A percentile compares a stretch with the other conserved stretches of the same genome.
Evolutionary conservation across 2,888 invertebrate genomes (phyloP).

Genomic region (Schizaphis graminum): DNA sequence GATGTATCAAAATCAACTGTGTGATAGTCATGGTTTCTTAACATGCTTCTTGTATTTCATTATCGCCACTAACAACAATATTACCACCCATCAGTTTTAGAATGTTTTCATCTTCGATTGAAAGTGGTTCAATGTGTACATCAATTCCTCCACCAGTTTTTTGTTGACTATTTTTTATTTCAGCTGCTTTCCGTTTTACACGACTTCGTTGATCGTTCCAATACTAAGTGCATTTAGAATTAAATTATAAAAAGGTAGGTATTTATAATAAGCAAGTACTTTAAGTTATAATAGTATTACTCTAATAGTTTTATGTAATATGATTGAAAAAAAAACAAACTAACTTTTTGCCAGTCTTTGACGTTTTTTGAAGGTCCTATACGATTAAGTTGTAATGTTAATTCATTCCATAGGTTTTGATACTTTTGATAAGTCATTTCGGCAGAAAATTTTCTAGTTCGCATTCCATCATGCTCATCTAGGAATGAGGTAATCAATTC

Average conservation of each 20-base stretch:
- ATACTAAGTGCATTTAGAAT: too few relatives aligned
- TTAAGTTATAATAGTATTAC: neutral
- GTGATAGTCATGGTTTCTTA: neutral
- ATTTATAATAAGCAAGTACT: neutral
- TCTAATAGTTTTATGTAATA: neutral
- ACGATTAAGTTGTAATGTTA: neutral
- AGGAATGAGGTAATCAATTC: neutral
- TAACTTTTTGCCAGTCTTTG: neutral
- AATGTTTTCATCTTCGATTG: neutral
- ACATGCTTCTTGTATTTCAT: neutral
- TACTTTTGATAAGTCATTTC: slow-evolving; percentile 16
- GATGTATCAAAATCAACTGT: too few relatives aligned
- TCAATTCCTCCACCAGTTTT: neutral
- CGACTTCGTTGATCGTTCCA: too few relatives aligned
- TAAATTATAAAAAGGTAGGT: too few relatives aligned
- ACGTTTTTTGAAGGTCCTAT: slow-evolving; percentile 2
- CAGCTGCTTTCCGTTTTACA: too few relatives aligned
- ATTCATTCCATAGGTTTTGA: neutral
- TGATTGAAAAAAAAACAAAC: too few relatives aligned
- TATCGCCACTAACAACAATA: neutral
- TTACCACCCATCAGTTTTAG: neutral
- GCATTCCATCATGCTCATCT: neutral
- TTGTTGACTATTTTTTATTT: too few relatives aligned
- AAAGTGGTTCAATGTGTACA: neutral
- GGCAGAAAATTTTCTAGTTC: slow-evolving; percentile 2